Conservation (phyloP, 1,140 invertebrate species). For the Marisa cornuarietis region DNA sequence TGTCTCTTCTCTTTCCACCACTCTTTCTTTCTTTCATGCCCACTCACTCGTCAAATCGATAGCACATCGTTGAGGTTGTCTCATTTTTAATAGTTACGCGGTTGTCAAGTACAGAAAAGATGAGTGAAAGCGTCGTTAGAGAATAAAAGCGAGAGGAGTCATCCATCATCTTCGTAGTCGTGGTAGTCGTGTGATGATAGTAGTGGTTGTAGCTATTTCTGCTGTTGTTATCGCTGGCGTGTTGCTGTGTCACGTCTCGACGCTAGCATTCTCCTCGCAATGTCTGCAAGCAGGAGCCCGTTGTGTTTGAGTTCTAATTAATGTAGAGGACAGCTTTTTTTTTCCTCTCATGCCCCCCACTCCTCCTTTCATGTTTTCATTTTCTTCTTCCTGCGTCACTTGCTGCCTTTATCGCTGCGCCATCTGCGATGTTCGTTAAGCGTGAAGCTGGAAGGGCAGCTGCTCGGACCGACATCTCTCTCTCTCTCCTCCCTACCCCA, state of each 20-base stretch:
- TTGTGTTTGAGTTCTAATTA: slow-evolving; percentile 20
- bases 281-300: slow-evolving; percentile 6
- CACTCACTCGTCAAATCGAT: not conserved
- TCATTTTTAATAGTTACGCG: too few species aligned
- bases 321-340: slow-evolving; percentile 15
- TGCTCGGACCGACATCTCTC: not conserved
- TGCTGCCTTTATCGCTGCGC: slow-evolving; percentile 21
- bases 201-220: not conserved
- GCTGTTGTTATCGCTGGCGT: not conserved
- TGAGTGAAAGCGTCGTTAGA: too few species aligned
- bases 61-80: too few species aligned
- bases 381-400: slow-evolving; percentile 17
- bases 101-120: too few species aligned
- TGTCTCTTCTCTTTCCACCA: not conserved
- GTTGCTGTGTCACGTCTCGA: too few species aligned
- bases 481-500: not conserved
- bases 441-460: not conserved
- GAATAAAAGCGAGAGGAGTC: too few species aligned
- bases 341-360: not conserved
- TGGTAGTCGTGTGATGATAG: not conserved
- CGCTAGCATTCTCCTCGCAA: not conserved
- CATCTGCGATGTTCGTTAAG: slow-evolving; percentile 19
- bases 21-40: slow-evolving; percentile 4
- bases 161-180: too few species aligned
- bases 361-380: not conserved